A percentile compares a stretch with the other conserved stretches of the same genome.
phyloP scores from a whole-genome alignment of 2,113 vertebrate species.

The Ictalurus furcatus region DNA sequence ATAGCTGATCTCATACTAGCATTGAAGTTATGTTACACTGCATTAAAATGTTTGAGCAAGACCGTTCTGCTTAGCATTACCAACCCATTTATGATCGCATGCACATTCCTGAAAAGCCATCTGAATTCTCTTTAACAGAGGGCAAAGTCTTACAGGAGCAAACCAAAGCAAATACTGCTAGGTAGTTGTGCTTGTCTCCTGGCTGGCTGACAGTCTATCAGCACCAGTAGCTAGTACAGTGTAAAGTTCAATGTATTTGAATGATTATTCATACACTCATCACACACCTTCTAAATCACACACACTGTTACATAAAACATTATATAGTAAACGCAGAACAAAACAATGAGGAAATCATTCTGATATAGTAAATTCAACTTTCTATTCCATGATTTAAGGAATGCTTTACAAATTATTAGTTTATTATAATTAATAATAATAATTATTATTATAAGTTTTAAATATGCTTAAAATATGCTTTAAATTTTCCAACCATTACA shows the following conservation, averaged over 20 bases:
- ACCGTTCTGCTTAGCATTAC: background rate
- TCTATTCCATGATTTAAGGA: background rate
- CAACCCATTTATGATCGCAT: background rate
- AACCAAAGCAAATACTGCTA: conserved; percentile 28
- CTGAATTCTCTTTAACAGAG: conserved; percentile 20
- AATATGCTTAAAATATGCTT: background rate
- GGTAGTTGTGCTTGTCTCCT: background rate
- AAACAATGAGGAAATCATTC: background rate
- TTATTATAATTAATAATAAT: background rate
- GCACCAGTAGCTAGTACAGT: background rate
- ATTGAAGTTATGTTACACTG: background rate
- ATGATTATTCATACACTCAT: conserved; percentile 3
- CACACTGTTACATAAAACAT: background rate
- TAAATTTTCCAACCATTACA: background rate
- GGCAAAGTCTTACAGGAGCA: conserved; percentile 39
- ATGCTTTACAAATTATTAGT: background rate
- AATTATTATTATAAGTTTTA: background rate
- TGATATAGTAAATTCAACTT: background rate
- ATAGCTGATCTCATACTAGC: background rate
- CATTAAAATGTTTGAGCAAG: background rate
- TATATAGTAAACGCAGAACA: background rate
- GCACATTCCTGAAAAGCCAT: conserved; percentile 12
- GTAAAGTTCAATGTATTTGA: conserved; percentile 24
- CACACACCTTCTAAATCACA: conserved; percentile 9
- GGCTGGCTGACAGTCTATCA: background rate